These are phyloP conservation scores for Notolabrus celidotus DNA, from an alignment of 2,797 vertebrate species.

Conservation along the genomic window DNA sequence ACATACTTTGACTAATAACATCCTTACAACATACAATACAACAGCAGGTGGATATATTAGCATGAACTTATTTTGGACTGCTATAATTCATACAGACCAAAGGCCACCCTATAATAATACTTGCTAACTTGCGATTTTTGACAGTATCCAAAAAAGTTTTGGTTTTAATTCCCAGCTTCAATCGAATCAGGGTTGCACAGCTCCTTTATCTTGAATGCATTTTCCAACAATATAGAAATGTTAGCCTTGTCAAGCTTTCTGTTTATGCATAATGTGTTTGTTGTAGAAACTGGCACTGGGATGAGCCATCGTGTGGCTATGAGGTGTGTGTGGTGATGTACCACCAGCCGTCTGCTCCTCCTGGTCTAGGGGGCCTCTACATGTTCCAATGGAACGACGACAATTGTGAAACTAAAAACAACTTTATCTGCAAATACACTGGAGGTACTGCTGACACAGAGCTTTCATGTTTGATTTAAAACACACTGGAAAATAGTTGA, in stretches of 20 bases:
- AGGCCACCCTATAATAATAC: too few relatives aligned
- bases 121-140: too few relatives aligned
- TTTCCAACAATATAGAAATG: not conserved
- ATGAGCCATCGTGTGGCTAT: constrained; percentile 95
- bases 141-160: not conserved
- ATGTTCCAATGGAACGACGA: constrained; percentile 99
- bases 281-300: constrained; percentile 94
- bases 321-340: constrained; percentile 98
- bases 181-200: not conserved
- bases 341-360: constrained; percentile 93
- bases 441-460: constrained; percentile 79
- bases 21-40: too few relatives aligned
- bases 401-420: constrained; percentile 95
- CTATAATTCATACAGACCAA: too few relatives aligned
- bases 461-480: not conserved
- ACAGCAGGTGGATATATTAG: too few relatives aligned
- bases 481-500: not conserved
- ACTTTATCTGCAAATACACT: constrained; percentile 98
- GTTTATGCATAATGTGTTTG: constrained; percentile 20
- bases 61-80: too few relatives aligned
- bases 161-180: not conserved
- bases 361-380: constrained; percentile 88
- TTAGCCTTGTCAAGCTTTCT: not conserved
- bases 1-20: too few relatives aligned
- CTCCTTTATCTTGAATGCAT: not conserved